These are phyloP conservation scores for Limanda limanda DNA, from an alignment of 2,113 vertebrate genomes.

Conservation along the genomic window DNA sequence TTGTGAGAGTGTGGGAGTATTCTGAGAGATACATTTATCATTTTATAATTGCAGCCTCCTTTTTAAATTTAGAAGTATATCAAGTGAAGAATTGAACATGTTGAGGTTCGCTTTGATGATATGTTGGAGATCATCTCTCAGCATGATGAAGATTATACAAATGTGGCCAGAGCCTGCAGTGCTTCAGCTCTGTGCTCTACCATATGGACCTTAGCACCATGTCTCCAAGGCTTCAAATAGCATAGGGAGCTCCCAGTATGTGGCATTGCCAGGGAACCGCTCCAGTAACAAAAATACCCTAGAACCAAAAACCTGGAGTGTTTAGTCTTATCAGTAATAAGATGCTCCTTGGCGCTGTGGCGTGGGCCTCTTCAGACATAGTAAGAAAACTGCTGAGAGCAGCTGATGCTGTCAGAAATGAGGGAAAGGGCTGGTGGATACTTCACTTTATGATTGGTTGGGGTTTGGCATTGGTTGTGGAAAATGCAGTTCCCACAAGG, in stretches of 20 bases:
- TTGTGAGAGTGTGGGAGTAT: constrained; percentile 20
- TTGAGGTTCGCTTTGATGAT: constrained; percentile 49
- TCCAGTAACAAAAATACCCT: not conserved
- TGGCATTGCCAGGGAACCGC: not conserved
- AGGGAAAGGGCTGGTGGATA: not conserved
- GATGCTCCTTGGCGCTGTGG: not conserved
- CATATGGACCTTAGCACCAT: constrained; percentile 21
- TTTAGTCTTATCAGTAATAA: not conserved
- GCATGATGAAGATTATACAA: constrained; percentile 44
- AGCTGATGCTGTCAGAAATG: not conserved
- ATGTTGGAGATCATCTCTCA: constrained; percentile 41
- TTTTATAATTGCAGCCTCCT: constrained; percentile 38
- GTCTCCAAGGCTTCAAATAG: constrained; percentile 29
- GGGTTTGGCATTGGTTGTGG: not conserved
- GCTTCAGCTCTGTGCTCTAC: constrained; percentile 6
- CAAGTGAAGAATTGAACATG: constrained; percentile 22
- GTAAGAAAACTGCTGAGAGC: constrained; percentile 4
- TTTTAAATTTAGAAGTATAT: constrained; percentile 44
- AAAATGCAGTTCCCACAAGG: not conserved
- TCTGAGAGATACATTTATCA: constrained; percentile 50
- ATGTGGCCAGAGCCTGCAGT: constrained; percentile 27
- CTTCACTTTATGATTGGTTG: not conserved
- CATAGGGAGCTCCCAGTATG: constrained; percentile 19
- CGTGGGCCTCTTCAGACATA: not conserved
- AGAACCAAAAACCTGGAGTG: not conserved